phyloP scores from a whole-genome alignment of 2,113 vertebrate genomes.

The Cacatua alba region DNA sequence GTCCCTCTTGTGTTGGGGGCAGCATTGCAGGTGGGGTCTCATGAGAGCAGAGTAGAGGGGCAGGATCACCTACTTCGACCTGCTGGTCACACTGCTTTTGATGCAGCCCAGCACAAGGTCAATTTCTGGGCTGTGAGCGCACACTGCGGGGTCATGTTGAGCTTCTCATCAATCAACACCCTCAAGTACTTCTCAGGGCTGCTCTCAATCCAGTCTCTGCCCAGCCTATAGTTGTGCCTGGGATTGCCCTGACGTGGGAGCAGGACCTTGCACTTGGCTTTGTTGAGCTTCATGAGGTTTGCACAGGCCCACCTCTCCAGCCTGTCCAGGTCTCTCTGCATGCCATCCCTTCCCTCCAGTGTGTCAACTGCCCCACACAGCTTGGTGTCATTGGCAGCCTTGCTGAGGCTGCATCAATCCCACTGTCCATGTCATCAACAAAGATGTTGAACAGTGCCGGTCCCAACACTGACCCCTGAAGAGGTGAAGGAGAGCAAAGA shows the following conservation, averaged over 20 bases:
- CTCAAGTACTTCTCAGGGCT: too few relatives aligned
- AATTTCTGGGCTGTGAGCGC: too few relatives aligned
- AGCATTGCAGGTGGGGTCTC: background rate
- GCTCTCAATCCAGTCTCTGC: too few relatives aligned
- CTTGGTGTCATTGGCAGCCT: background rate
- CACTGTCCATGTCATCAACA: background rate
- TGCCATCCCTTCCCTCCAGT: background rate
- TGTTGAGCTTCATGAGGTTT: too few relatives aligned
- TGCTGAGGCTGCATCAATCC: background rate
- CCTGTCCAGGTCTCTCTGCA: too few relatives aligned
- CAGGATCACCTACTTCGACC: background rate
- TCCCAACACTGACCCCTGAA: background rate
- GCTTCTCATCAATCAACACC: too few relatives aligned
- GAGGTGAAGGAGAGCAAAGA: background rate
- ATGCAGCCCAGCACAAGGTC: background rate
- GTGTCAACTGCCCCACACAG: background rate
- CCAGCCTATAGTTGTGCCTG: too few relatives aligned
- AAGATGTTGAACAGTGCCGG: background rate
- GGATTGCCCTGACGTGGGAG: too few relatives aligned
- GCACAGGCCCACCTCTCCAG: too few relatives aligned
- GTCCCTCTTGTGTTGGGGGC: background rate
- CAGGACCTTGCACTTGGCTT: too few relatives aligned
- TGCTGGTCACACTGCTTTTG: background rate
- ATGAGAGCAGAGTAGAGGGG: background rate
- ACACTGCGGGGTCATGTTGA: background rate